Evolutionary conservation across 2,797 vertebrate species (phyloP), one percentile per base, ranked within the genome.

Genomic region (Taenioides sp.): DNA sequence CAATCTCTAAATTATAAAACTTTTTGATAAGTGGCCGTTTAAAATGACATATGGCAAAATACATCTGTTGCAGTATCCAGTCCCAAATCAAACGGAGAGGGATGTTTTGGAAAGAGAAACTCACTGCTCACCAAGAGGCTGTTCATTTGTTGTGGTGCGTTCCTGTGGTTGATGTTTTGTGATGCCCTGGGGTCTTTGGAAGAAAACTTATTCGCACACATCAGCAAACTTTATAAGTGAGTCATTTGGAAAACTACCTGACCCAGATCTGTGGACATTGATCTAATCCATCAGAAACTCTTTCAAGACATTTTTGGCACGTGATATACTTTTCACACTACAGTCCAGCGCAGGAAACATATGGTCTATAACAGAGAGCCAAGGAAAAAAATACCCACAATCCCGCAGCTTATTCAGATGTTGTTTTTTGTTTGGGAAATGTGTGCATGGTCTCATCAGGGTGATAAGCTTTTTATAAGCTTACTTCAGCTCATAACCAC

Each of bases 361-460:
- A 60, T 60, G 20, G 18, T 40, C 34, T 22, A 14, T 16, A 63
- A 78, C 63, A 73, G 50, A 55, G 74, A 80, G 40, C 78, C 68
- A 47, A 71, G 71, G 78, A 47, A 71, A 78, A 80, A 72, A 73
- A 88, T 77, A 84, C 52, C 82, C 67, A 65, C 73, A 84, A 70
- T 82, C 81, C 52, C 7, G 3, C 62, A 64, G 5, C 4, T n/a
- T 0, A 4, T n/a, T 23, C 61, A 37, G 34, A 63, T 37, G 22
- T 6, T 63, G 61, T 43, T 43, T 63, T 40, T 1, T 57, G 22
- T 57, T 79, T 71, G 27, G 74, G 64, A 23, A 54, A 43, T 79
- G 71, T 67, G 62, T 52, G 69, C 67, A 47, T 4, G 43, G 14
- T 16, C 73, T 85, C 72, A 70, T 18, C 65, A 23, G 60, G 78